Evolutionary conservation across 2,888 invertebrate genomes (phyloP).

Genomic region (Proisotoma minuta): DNA sequence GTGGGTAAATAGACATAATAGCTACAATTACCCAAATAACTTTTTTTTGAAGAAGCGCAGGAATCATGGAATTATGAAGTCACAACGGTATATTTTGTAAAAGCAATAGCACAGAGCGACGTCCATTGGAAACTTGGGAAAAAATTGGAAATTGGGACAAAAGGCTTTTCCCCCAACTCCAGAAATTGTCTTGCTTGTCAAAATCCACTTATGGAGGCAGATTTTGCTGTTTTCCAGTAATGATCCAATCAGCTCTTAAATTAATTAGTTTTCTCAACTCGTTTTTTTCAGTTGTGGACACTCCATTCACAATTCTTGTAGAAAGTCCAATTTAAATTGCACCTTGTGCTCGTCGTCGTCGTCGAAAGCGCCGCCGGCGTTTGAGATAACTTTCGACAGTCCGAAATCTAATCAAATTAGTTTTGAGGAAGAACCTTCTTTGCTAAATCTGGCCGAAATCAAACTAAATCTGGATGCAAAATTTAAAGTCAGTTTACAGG

Average conservation of each 20-base stretch:
- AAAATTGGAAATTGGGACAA: slow-evolving; percentile 35
- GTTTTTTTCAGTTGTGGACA: slow-evolving; percentile 48
- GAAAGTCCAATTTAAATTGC: too few relatives aligned
- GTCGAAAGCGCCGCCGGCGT: slow-evolving; percentile 1
- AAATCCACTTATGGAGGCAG: slow-evolving; percentile 22
- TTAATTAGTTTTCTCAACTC: neutral
- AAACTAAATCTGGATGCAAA: slow-evolving; percentile 44
- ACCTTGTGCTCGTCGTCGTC: slow-evolving; percentile 23
- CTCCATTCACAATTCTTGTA: slow-evolving; percentile 47
- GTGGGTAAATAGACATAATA: too few relatives aligned
- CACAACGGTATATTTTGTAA: slow-evolving; percentile 64
- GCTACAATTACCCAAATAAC: too few relatives aligned
- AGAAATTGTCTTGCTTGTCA: slow-evolving; percentile 40
- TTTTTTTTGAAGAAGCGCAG: slow-evolving; percentile 64
- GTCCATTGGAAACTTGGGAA: slow-evolving; percentile 56
- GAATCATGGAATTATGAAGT: slow-evolving; percentile 72
- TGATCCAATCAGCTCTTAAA: slow-evolving; percentile 2
- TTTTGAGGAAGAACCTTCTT: slow-evolving; percentile 19
- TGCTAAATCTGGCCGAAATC: slow-evolving; percentile 42
- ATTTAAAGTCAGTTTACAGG: slow-evolving; percentile 38
- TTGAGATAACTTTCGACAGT: slow-evolving; percentile 32
- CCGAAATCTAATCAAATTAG: too few relatives aligned
- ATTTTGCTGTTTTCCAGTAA: slow-evolving; percentile 48
- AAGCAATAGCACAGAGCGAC: slow-evolving; percentile 64
- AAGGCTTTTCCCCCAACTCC: slow-evolving; percentile 38